These are phyloP conservation scores for Cryptotermes secundus DNA, from an alignment of 1,140 invertebrate genomes.

Conservation along the genomic window DNA sequence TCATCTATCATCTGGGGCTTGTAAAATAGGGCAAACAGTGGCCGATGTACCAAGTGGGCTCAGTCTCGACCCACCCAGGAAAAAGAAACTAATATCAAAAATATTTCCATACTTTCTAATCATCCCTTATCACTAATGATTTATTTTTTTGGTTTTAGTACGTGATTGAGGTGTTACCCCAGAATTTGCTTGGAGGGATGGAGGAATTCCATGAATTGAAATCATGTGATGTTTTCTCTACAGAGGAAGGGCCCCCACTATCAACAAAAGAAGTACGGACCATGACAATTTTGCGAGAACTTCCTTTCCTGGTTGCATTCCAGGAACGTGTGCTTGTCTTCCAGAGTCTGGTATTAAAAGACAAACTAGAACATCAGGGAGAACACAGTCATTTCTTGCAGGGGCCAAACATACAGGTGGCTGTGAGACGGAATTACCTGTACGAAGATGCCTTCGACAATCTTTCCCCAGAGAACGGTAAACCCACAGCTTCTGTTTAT, in stretches of 20 bases:
- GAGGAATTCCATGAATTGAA: too few relatives aligned
- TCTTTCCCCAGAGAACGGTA: constrained; percentile 84
- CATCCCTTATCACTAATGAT: too few relatives aligned
- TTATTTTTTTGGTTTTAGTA: too few relatives aligned
- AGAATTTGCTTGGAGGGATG: too few relatives aligned
- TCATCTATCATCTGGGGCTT: too few relatives aligned
- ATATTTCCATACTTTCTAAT: too few relatives aligned
- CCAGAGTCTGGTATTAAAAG: constrained; percentile 69
- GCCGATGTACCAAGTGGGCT: too few relatives aligned
- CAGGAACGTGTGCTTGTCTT: constrained; percentile 84
- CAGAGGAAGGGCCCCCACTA: constrained; percentile 75
- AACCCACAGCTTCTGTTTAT: constrained; percentile 31
- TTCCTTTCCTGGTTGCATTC: constrained; percentile 93
- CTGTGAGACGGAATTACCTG: constrained; percentile 84
- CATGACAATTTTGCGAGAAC: constrained; percentile 82
- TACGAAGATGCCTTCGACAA: constrained; percentile 98
- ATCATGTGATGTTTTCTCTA: constrained; percentile 32
- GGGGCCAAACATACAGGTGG: constrained; percentile 74
- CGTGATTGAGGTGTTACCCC: too few relatives aligned
- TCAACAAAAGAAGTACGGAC: constrained; percentile 87
- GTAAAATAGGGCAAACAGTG: too few relatives aligned
- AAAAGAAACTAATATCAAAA: too few relatives aligned
- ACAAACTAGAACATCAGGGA: constrained; percentile 73
- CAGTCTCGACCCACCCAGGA: too few relatives aligned
- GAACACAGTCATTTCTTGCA: constrained; percentile 71